Percentiles rank a stretch among this genome's conserved stretches.
Conservation (phyloP, 2,797 vertebrate genomes). For the Eulemur coronatus region DNA sequence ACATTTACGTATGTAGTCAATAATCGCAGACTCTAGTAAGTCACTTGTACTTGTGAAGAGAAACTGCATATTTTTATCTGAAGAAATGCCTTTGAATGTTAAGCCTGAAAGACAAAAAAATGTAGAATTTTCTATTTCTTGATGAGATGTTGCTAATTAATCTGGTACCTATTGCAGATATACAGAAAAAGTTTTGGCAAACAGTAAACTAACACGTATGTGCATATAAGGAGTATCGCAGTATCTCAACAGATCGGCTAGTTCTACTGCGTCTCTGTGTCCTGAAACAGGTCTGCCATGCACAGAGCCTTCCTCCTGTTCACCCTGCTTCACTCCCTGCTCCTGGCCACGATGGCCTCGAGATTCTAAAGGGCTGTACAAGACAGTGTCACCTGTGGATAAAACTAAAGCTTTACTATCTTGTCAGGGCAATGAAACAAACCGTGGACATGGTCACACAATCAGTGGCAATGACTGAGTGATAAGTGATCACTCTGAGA, state of each 20-base stretch:
- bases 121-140: neutral
- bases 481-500: neutral
- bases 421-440: neutral
- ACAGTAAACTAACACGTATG: neutral
- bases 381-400: neutral
- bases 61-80: neutral
- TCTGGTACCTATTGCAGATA: neutral
- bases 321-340: fast-evolving
- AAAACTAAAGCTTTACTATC: neutral
- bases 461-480: neutral
- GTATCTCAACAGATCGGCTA: neutral
- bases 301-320: fast-evolving
- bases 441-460: neutral
- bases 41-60: neutral
- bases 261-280: neutral
- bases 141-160: neutral
- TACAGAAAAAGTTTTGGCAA: neutral
- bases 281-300: neutral
- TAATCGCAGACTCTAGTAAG: neutral
- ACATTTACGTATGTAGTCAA: neutral
- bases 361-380: neutral
- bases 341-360: neutral
- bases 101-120: neutral
- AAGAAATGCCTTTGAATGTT: neutral
- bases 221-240: neutral